phyloP scores from a whole-genome alignment of 2,113 vertebrate species.

The Stegostoma tigrinum region DNA sequence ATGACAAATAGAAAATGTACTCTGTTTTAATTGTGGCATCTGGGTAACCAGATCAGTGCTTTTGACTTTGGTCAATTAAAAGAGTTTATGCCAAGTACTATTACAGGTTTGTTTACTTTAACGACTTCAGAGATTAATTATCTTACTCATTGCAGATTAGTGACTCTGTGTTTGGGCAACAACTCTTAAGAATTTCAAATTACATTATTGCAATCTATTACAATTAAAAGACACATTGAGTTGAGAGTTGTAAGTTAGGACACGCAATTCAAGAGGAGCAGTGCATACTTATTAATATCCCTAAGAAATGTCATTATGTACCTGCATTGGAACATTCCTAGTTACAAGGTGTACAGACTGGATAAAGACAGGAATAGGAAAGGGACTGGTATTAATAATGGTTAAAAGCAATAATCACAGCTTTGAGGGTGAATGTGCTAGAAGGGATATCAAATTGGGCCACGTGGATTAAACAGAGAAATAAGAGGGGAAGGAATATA shows the following conservation, averaged over 20 bases:
- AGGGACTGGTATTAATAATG: too few species aligned
- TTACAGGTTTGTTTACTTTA: background rate
- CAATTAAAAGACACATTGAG: background rate
- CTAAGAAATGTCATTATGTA: background rate
- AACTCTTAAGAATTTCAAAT: background rate
- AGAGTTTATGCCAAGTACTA: background rate
- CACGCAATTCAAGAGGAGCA: background rate
- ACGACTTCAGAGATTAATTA: background rate
- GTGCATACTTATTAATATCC: background rate
- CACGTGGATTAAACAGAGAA: too few species aligned
- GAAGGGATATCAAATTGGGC: too few species aligned
- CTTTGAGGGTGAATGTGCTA: too few species aligned
- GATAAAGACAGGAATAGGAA: too few species aligned
- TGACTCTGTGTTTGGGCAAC: background rate
- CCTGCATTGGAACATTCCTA: background rate
- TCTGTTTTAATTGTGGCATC: background rate
- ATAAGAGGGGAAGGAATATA: too few species aligned
- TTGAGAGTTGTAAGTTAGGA: background rate
- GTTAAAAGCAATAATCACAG: too few species aligned
- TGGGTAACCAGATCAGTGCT: background rate
- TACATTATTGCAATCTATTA: background rate
- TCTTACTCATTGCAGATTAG: background rate
- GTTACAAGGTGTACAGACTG: too few species aligned
- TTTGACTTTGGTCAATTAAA: background rate
- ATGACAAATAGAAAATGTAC: background rate